Conservation (phyloP, 2,888 invertebrate genomes). For the Agrilus mali region DNA sequence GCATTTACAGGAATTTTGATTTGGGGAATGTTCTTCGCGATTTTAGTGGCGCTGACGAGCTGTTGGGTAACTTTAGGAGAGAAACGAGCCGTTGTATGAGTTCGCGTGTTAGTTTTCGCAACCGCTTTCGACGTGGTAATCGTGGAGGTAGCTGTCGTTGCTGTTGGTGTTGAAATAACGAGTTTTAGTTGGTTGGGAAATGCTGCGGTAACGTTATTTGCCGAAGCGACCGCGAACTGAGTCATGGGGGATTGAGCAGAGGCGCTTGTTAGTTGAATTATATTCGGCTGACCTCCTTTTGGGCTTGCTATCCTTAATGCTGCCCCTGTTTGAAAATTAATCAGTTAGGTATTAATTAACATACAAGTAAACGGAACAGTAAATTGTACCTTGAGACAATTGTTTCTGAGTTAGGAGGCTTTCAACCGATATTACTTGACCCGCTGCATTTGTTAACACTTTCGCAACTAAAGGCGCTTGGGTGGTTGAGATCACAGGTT, state of each 20-base stretch:
- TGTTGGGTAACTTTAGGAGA: constrained; percentile 31
- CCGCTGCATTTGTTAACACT: constrained; percentile 55
- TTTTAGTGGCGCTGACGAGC: constrained; percentile 37
- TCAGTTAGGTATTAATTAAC: too few species aligned
- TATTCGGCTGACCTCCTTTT: constrained; percentile 36
- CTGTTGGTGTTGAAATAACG: constrained; percentile 24
- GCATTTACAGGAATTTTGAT: constrained; percentile 21
- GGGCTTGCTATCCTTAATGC: constrained; percentile 36
- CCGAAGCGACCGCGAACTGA: constrained; percentile 39
- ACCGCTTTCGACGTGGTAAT: constrained; percentile 18
- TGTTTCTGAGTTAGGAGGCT: constrained; percentile 41
- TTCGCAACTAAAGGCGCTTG: constrained; percentile 55
- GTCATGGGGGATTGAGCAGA: constrained; percentile 28
- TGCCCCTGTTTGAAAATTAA: constrained; percentile 24
- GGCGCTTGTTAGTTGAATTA: constrained; percentile 38
- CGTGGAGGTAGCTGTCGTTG: constrained; percentile 19
- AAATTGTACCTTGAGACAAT: constrained; percentile 37
- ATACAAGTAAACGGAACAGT: too few species aligned
- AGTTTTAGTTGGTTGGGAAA: constrained; percentile 30
- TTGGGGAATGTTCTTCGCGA: constrained; percentile 26
- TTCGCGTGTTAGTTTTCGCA: constrained; percentile 17
- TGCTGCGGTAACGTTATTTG: constrained; percentile 34
- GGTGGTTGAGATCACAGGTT: constrained; percentile 30
- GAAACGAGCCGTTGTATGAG: constrained; percentile 25
- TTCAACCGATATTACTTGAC: constrained; percentile 46